Evolutionary conservation across 2,113 vertebrate species (phyloP), one percentile per base, ranked within the genome.

Genomic region (Fulica atra): DNA sequence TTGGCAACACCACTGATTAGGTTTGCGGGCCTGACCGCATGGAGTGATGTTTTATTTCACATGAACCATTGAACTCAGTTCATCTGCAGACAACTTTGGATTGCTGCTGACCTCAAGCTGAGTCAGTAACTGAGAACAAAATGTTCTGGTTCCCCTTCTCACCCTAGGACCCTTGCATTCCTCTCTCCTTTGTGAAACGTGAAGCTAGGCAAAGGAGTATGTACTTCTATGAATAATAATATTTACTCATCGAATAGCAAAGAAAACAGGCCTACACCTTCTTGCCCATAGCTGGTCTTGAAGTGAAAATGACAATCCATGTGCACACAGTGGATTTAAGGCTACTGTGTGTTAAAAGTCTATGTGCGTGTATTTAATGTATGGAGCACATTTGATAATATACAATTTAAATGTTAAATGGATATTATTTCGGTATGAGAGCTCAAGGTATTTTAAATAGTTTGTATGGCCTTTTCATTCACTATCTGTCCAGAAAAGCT

Each of bases 101-200:
- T 61, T 65, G 38, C 33, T 63, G 20, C 40, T 77, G 61, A 90
- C 64, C 42, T 92, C 86, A 85, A 70, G 20, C 31, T 82, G 78
- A 93, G 74, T 80, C 89, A 93, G 63, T 88, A 88, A 72, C 19
- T 18, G 42, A 93, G 92, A 89, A 93, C 2, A 0, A 85, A 92
- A 82, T 50, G 87, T 95, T 89, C 92, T 84, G 36, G 14, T 85
- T 94, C 81, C 65, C 35, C 57, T 92, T 74, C 53, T 95, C 61
- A 71, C 33, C 73, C 48, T 33, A 74, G 64, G 60, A 88, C 38
- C 21, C 23, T 79, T 94, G 36, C 70, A 76, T 81, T 78, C 86
- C 61, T 87, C 28, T 85, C 36, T 46, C 36, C 46, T 65, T 76
- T 68, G 57, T 53, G 66, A 77, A 82, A 91, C 59, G 25, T 77